These are phyloP conservation scores for Limnephilus marmoratus DNA, from an alignment of 2,888 invertebrate species.

Conservation along the genomic window DNA sequence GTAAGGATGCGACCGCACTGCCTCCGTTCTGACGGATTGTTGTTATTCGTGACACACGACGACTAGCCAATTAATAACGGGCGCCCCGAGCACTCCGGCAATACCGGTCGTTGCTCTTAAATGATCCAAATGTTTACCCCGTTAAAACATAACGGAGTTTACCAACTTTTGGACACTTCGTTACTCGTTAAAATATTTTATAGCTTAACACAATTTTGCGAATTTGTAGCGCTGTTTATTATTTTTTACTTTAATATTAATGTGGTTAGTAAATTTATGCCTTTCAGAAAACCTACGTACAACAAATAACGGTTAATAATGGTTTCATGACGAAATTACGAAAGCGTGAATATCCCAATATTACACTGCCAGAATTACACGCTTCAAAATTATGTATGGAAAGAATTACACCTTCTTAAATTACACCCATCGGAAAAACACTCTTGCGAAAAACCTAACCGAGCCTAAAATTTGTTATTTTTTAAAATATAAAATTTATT, in stretches of 20 bases:
- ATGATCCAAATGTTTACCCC: slow-evolving; percentile 41
- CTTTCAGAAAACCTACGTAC: not conserved
- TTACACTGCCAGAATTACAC: too few species aligned
- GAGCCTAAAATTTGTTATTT: too few species aligned
- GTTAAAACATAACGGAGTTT: slow-evolving; percentile 26
- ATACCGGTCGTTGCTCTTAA: slow-evolving; percentile 43
- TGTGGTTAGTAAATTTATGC: not conserved
- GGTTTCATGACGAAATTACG: not conserved
- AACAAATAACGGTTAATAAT: not conserved
- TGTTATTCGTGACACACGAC: slow-evolving; percentile 60
- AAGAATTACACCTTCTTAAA: too few species aligned
- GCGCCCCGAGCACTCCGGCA: slow-evolving; percentile 40
- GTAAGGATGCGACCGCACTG: slow-evolving; percentile 56
- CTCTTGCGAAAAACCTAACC: too few species aligned
- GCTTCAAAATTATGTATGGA: too few species aligned
- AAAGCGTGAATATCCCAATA: too few species aligned
- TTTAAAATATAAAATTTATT: too few species aligned
- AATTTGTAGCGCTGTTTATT: not conserved
- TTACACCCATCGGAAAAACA: too few species aligned
- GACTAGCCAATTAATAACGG: slow-evolving; percentile 64
- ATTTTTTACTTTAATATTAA: not conserved
- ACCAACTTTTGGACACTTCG: slow-evolving; percentile 4
- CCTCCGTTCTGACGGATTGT: slow-evolving; percentile 42
- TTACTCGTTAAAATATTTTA: slow-evolving; percentile 21
- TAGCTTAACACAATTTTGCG: not conserved